Percentiles rank a stretch among this genome's conserved stretches.
Conservation (phyloP, 2,888 invertebrate species). For the Mythimna impura region DNA sequence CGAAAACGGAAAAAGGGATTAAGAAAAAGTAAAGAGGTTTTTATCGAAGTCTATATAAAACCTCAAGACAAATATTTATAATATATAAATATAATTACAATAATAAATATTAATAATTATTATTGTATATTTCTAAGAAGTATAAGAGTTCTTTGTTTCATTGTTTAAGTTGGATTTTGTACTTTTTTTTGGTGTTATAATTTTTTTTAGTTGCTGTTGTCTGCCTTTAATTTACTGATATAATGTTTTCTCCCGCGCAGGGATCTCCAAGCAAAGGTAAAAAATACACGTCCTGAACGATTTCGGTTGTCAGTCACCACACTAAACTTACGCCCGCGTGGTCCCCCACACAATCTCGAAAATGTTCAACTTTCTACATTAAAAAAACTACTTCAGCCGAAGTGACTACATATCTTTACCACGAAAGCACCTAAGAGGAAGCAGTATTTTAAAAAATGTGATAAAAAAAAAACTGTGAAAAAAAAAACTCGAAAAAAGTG, state of each 20-base stretch:
- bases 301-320: slow-evolving; percentile 80
- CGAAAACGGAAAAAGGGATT: too few species aligned
- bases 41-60: too few species aligned
- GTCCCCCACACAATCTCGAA: slow-evolving; percentile 68
- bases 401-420: slow-evolving; percentile 71
- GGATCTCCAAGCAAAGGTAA: slow-evolving; percentile 83
- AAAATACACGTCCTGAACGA: slow-evolving; percentile 83
- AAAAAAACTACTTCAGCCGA: slow-evolving; percentile 56
- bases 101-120: too few species aligned
- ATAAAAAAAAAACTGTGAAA: slow-evolving; percentile 87
- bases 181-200: too few species aligned
- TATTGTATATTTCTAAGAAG: too few species aligned
- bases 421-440: slow-evolving; percentile 76
- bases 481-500: slow-evolving; percentile 84
- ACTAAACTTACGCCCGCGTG: slow-evolving; percentile 78
- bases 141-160: too few species aligned
- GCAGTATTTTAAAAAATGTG: slow-evolving; percentile 87
- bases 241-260: slow-evolving; percentile 67
- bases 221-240: slow-evolving; percentile 22
- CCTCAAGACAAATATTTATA: too few species aligned
- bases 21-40: too few species aligned
- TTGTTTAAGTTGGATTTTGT: too few species aligned
- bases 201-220: neutral
- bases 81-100: too few species aligned
- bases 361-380: slow-evolving; percentile 65